A percentile compares a stretch with the other conserved stretches of the same genome.
These are phyloP conservation scores for Cerceris ruficornis DNA, from an alignment of 2,888 invertebrate genomes.

Conservation along the genomic window DNA sequence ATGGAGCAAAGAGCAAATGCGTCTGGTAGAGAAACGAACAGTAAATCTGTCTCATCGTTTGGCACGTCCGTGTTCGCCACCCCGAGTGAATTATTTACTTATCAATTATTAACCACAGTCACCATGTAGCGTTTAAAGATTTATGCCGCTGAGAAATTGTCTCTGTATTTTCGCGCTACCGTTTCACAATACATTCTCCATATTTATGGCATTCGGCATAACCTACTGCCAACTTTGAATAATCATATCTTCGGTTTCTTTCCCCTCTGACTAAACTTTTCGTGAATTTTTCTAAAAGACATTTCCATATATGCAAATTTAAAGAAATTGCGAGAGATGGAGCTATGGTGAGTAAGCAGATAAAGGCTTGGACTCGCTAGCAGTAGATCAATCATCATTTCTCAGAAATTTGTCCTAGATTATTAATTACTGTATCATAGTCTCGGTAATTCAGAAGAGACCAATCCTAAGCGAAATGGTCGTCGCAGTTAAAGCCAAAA, in stretches of 20 bases:
- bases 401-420: too few species aligned
- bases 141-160: slow-evolving; percentile 53
- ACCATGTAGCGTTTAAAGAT: slow-evolving; percentile 53
- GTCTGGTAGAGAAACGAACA: slow-evolving; percentile 44
- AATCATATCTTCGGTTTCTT: neutral
- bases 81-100: slow-evolving; percentile 64
- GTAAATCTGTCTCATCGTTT: slow-evolving; percentile 66
- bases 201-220: slow-evolving; percentile 36
- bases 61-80: slow-evolving; percentile 59
- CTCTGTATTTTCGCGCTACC: slow-evolving; percentile 33
- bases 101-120: slow-evolving; percentile 60
- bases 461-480: too few species aligned
- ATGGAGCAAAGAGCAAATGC: slow-evolving; percentile 55
- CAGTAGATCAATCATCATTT: too few species aligned
- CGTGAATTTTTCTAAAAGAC: too few species aligned
- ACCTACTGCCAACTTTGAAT: neutral
- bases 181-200: slow-evolving; percentile 38
- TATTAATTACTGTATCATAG: too few species aligned
- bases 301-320: too few species aligned
- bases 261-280: too few species aligned
- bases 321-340: too few species aligned
- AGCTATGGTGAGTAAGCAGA: too few species aligned
- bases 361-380: too few species aligned
- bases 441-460: too few species aligned
- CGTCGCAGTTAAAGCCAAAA: too few species aligned